phyloP scores from a whole-genome alignment of 35 echinoderm and acorn worm species.

The Apostichopus parvimensis region DNA sequence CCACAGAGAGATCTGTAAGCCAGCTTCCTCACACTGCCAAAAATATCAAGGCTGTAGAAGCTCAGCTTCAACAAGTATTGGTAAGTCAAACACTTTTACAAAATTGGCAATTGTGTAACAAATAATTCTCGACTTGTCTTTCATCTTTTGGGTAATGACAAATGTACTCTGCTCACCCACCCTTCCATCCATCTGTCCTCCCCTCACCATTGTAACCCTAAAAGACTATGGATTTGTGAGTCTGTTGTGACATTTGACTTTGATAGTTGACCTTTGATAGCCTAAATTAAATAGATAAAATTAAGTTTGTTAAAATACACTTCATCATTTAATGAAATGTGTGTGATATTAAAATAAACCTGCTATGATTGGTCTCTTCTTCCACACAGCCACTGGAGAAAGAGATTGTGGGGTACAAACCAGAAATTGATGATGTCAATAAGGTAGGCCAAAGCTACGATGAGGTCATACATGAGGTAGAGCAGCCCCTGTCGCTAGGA shows the following conservation, averaged over 20 bases:
- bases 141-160: no score
- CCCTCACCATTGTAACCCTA: no score
- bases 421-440: slow-evolving; percentile 81
- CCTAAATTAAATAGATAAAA: no score
- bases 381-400: slow-evolving; percentile 69
- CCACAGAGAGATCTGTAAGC: slow-evolving; percentile 60
- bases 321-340: neutral
- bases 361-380: neutral
- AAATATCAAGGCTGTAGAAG: slow-evolving; percentile 75
- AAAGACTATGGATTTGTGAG: no score
- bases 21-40: slow-evolving; percentile 71
- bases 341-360: no score
- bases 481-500: slow-evolving; percentile 57
- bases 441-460: slow-evolving; percentile 76
- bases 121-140: no score
- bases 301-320: neutral
- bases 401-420: slow-evolving; percentile 83
- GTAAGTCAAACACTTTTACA: slow-evolving; percentile 38
- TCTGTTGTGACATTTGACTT: no score
- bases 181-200: no score
- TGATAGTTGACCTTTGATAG: no score
- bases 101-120: no score
- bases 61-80: slow-evolving; percentile 77
- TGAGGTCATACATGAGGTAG: slow-evolving; percentile 69
- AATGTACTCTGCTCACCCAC: no score